These are phyloP conservation scores for Bombus haemorrhoidalis DNA, from an alignment of 1,140 invertebrate species.

Conservation along the genomic window DNA sequence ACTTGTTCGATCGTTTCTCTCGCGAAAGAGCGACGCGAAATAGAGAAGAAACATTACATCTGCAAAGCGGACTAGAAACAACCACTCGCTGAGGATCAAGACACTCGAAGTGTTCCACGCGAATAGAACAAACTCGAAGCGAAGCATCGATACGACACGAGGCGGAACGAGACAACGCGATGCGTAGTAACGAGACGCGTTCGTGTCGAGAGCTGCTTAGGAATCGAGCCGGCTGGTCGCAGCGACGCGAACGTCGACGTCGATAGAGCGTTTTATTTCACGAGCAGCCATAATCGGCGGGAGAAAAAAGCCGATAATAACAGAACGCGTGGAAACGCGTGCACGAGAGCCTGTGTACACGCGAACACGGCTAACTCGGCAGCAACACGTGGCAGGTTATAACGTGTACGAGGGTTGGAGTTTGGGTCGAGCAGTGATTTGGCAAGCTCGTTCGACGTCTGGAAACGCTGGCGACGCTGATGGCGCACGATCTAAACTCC, in stretches of 20 bases:
- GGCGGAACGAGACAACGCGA: no score
- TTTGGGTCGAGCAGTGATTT: constrained; percentile 45
- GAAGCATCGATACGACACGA: no score
- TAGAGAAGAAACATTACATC: no score
- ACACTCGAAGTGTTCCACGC: no score
- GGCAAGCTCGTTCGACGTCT: constrained; percentile 57
- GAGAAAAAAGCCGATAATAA: constrained; percentile 18
- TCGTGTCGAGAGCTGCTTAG: neutral
- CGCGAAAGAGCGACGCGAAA: no score
- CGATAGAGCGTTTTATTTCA: neutral
- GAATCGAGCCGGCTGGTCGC: no score
- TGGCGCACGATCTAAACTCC: neutral
- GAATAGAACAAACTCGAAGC: no score
- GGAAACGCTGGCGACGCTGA: neutral
- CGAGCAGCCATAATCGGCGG: neutral
- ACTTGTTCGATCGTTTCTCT: no score
- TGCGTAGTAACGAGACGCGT: neutral
- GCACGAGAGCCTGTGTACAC: constrained; percentile 27
- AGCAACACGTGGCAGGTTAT: constrained; percentile 74
- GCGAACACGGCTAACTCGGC: constrained; percentile 27
- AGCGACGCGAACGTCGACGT: neutral
- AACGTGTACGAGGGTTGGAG: constrained; percentile 46
- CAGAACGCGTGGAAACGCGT: constrained; percentile 35
- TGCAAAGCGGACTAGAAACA: no score
- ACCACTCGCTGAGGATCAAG: no score